These are phyloP conservation scores for Sipha maydis DNA, from an alignment of 2,888 invertebrate genomes.

Conservation along the genomic window DNA sequence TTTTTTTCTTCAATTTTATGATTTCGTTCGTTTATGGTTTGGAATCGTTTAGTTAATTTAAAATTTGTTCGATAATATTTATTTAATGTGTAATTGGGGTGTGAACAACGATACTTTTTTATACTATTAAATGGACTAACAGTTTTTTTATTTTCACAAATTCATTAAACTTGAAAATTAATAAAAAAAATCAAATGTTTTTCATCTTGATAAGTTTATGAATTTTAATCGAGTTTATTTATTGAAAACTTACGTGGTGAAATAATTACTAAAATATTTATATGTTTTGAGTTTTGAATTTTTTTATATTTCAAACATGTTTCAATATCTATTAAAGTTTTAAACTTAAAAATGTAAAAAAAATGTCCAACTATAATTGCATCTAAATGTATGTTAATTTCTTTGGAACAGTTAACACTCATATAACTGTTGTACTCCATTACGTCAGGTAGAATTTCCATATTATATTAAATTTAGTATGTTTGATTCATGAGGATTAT, in stretches of 20 bases:
- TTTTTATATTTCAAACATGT: too few relatives aligned
- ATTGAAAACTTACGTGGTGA: not conserved
- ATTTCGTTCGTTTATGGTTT: not conserved
- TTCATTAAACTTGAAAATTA: not conserved
- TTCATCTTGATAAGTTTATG: too few relatives aligned
- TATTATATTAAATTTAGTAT: not conserved
- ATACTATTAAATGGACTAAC: not conserved
- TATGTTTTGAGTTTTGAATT: too few relatives aligned
- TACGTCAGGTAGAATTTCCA: not conserved
- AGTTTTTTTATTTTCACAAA: not conserved
- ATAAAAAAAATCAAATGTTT: not conserved
- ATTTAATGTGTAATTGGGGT: not conserved
- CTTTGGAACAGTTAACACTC: not conserved
- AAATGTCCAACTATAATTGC: too few relatives aligned
- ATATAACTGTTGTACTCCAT: not conserved
- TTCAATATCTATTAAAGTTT: too few relatives aligned
- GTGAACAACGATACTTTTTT: too few relatives aligned
- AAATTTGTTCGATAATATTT: not conserved
- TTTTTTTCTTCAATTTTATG: not conserved
- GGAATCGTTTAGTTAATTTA: not conserved
- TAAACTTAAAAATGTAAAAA: too few relatives aligned
- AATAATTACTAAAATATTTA: too few relatives aligned
- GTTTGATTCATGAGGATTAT: not conserved
- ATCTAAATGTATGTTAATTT: not conserved
- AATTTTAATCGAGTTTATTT: not conserved